These are phyloP conservation scores for Diachasmimorpha longicaudata DNA, from an alignment of 1,140 invertebrate genomes.

Conservation along the genomic window DNA sequence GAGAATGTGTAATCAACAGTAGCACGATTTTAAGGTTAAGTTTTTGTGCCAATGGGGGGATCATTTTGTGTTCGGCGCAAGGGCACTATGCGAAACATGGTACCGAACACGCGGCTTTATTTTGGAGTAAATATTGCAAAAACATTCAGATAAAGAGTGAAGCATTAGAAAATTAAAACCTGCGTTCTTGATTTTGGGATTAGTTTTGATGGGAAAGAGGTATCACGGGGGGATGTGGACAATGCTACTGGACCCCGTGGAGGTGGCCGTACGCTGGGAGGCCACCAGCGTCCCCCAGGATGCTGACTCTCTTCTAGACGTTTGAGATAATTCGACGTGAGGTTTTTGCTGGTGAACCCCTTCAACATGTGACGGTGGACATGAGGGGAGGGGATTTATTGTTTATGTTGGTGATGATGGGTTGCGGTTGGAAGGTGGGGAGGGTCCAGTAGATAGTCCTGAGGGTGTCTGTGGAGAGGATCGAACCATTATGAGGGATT, in stretches of 20 bases:
- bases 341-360: constrained; percentile 61
- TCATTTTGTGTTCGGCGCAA: constrained; percentile 29
- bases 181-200: neutral
- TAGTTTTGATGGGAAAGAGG: neutral
- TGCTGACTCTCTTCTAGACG: neutral
- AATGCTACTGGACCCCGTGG: too few relatives aligned
- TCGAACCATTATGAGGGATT: constrained; percentile 63
- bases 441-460: constrained; percentile 62
- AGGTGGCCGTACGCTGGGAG: too few relatives aligned
- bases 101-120: constrained; percentile 48
- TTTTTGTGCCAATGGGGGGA: constrained; percentile 23
- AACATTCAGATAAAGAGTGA: neutral
- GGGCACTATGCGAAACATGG: constrained; percentile 41
- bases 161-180: neutral
- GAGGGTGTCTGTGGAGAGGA: constrained; percentile 67
- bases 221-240: neutral
- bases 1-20: neutral
- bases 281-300: neutral
- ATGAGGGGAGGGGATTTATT: constrained; percentile 59
- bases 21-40: constrained; percentile 51
- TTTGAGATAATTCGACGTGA: neutral
- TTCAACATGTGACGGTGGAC: constrained; percentile 66
- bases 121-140: constrained; percentile 28
- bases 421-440: constrained; percentile 60
- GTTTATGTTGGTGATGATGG: constrained; percentile 60